phyloP scores from a whole-genome alignment of 1,140 invertebrate genomes.

The Adelges cooleyi region DNA sequence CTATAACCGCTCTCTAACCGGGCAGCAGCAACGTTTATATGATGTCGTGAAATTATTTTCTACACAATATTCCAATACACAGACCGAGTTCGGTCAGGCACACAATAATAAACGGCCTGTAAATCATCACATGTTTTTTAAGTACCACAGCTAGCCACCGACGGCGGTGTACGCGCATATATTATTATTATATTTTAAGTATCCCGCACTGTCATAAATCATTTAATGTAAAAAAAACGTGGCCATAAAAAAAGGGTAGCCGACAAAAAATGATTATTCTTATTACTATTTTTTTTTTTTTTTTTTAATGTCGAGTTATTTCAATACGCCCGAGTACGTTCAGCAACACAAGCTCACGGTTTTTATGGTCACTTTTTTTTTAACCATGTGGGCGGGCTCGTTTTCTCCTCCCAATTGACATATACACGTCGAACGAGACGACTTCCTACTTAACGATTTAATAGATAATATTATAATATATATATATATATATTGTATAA shows the following conservation, averaged over 20 bases:
- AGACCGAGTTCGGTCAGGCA: background rate
- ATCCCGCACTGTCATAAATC: constrained; percentile 6
- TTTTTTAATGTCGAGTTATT: constrained; percentile 19
- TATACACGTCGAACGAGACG: constrained; percentile 17
- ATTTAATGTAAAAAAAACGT: constrained; percentile 7
- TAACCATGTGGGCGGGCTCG: constrained; percentile 1
- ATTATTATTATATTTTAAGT: no score
- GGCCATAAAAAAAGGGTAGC: constrained; percentile 13
- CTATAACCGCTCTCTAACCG: no score
- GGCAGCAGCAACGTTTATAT: no score
- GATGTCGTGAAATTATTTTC: background rate
- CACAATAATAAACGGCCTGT: constrained; percentile 14
- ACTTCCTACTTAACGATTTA: background rate
- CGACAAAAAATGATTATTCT: constrained; percentile 20
- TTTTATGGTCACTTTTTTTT: constrained; percentile 1
- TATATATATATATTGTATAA: no score
- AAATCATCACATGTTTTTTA: constrained; percentile 26
- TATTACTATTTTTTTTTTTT: background rate
- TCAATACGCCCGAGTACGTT: constrained; percentile 10
- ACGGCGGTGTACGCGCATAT: background rate
- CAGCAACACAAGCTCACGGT: background rate
- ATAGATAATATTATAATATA: no score
- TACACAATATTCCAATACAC: background rate
- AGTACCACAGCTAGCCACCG: constrained; percentile 6
- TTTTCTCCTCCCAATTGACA: constrained; percentile 10